These are phyloP conservation scores for Dinothrombium tinctorium DNA, from an alignment of 1,140 invertebrate species.

Conservation along the genomic window DNA sequence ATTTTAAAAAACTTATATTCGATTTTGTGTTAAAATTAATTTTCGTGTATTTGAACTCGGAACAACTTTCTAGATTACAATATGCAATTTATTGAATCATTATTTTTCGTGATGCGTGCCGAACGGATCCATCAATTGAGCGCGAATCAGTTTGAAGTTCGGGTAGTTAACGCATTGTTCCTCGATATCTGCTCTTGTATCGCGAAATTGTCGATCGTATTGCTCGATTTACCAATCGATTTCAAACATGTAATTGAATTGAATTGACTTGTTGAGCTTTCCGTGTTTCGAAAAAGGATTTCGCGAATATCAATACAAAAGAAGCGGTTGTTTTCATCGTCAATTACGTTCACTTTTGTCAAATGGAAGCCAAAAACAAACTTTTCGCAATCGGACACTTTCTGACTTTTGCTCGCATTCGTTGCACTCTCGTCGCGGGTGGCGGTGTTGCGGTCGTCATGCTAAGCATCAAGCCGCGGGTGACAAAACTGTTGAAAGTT, in stretches of 20 bases:
- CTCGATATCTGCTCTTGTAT: background rate
- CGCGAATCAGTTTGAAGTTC: conserved; percentile 19
- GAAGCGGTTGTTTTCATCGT: conserved; percentile 17
- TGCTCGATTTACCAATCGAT: conserved; percentile 46
- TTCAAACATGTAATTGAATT: conserved; percentile 83
- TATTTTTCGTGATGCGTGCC: conserved; percentile 39
- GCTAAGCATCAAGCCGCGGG: conserved; percentile 21
- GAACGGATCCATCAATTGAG: conserved; percentile 9
- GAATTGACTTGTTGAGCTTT: conserved; percentile 18
- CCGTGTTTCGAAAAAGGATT: conserved; percentile 12
- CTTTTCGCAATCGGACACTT: background rate
- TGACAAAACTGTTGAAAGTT: conserved; percentile 52
- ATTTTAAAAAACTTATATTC: too few species aligned
- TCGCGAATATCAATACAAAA: conserved; percentile 19
- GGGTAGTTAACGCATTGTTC: conserved; percentile 13
- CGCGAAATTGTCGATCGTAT: conserved; percentile 28
- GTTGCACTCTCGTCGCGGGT: background rate
- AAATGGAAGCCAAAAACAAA: conserved; percentile 5
- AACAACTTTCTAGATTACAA: too few species aligned
- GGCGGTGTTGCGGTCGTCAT: background rate
- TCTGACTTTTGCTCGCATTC: background rate
- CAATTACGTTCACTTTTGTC: conserved; percentile 18
- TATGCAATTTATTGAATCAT: too few species aligned
- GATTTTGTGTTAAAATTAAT: too few species aligned
- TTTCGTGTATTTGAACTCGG: too few species aligned